phyloP scores from a whole-genome alignment of 2,797 vertebrate genomes.

The Macrochelys suwanniensis region DNA sequence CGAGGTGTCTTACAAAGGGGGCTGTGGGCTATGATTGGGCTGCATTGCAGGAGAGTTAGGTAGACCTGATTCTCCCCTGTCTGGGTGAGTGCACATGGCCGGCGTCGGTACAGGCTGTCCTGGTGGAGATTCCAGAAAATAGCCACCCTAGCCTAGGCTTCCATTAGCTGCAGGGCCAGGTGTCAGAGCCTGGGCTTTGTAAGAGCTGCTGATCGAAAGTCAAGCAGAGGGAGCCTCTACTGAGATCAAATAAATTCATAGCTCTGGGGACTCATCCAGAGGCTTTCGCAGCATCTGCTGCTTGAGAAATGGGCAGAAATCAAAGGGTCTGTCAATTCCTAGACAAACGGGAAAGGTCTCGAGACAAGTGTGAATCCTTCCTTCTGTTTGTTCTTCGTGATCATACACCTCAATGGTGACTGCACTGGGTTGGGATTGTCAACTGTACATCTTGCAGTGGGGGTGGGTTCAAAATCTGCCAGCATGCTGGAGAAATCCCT shows the following conservation, averaged over 20 bases:
- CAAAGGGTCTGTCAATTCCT: conserved; percentile 53
- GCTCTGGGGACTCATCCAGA: conserved; percentile 60
- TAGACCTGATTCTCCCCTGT: not conserved
- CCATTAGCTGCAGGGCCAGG: not conserved
- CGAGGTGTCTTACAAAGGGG: not conserved
- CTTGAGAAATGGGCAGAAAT: conserved; percentile 50
- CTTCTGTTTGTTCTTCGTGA: not conserved
- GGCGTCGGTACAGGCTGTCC: not conserved
- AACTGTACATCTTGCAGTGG: not conserved
- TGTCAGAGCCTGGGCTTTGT: not conserved
- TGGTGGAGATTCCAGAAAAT: not conserved
- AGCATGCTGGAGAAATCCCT: not conserved
- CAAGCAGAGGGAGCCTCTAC: conserved; percentile 3
- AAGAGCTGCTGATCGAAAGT: not conserved
- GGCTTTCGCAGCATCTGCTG: conserved; percentile 71
- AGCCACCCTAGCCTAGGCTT: not conserved
- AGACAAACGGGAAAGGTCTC: conserved; percentile 25
- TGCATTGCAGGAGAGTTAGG: not conserved
- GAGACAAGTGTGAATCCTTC: not conserved
- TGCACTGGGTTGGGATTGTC: not conserved
- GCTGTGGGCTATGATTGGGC: too few species aligned
- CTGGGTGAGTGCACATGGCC: not conserved
- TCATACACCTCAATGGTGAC: not conserved
- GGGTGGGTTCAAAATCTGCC: not conserved
- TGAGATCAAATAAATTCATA: conserved; percentile 38